Base-by-base conservation (phyloP, 1,140 invertebrate species). In the Rhopalosiphum padi region DNA sequence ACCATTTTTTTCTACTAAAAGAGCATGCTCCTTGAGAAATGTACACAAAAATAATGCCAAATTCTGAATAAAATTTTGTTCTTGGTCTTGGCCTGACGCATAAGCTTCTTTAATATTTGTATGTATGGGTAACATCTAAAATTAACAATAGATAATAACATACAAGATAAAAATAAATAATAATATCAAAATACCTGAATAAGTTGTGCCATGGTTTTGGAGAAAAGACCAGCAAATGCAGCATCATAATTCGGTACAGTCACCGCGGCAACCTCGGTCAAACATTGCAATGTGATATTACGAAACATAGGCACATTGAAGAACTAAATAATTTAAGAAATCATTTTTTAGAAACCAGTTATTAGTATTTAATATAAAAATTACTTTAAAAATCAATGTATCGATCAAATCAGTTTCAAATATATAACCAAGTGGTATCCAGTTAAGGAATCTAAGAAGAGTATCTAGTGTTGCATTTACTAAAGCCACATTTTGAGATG, bases 31-130 rank as follows among this genome's bases (percentile, higher is more conserved):
- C 96, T 99, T 99, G 2, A 99, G 96, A 95, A 98, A 99, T 94
- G 99, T 99, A 95, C 98, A 99, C 43, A 99, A 96, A 95, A 99
- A 99, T 95, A 99, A 97, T 93, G 99, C 98, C 94, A 99, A 96
- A 95, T 99, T 99, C 95, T 99, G 99, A 93, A 99, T 99, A 95
- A 99, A 99, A 95, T 99, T 99, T 95, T 99, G 99, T 95, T 99
- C 99, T 95, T 99, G 98, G 96, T 99, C 99, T 95, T 97, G 96
- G 48, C 99, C 99, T 94, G 97, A 96, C 85, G 98, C 97, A 95
- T 99, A 99, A 1, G 99, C 98, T 94, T 98, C 97, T 94, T 97
- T 97, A 94, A 99, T 99, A 95, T 99, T 98, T 83, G 98, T 99
- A 89, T 97, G 96, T 30, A 97, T 95, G 6, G 98, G 98, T 94